phyloP scores from a whole-genome alignment of 2,888 invertebrate species.

The Xestia xanthographa region DNA sequence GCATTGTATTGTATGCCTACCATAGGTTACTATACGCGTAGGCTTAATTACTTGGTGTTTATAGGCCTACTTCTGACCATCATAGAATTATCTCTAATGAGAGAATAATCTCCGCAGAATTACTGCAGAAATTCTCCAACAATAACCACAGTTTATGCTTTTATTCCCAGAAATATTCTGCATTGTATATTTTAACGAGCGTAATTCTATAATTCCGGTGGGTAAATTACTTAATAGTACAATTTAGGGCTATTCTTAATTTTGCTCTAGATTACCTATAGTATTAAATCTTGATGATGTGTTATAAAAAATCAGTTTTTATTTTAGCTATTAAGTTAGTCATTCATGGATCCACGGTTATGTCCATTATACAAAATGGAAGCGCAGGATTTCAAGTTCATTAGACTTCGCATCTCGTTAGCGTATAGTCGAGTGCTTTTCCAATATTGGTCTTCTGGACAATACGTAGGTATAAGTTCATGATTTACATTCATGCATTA shows the following conservation, averaged over 20 bases:
- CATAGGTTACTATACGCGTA: not conserved
- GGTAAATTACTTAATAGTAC: constrained; percentile 26
- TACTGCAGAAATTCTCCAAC: constrained; percentile 28
- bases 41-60: constrained; percentile 25
- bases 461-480: constrained; percentile 65
- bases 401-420: constrained; percentile 88
- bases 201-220: constrained; percentile 39
- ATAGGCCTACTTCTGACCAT: constrained; percentile 32
- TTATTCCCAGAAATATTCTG: constrained; percentile 50
- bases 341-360: constrained; percentile 77
- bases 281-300: constrained; percentile 7
- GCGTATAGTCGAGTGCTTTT: constrained; percentile 86
- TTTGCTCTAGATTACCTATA: constrained; percentile 4
- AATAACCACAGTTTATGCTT: constrained; percentile 48
- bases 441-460: constrained; percentile 87
- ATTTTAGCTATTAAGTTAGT: constrained; percentile 31
- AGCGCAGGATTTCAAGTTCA: constrained; percentile 89
- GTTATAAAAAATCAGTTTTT: constrained; percentile 19
- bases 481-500: constrained; percentile 68
- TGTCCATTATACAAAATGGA: constrained; percentile 88
- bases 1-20: constrained; percentile 29
- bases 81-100: constrained; percentile 53
- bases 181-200: constrained; percentile 42
- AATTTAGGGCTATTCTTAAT: constrained; percentile 24
- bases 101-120: constrained; percentile 19